Conservation (phyloP, 2,797 vertebrate species). For the Silurus aristotelis region DNA sequence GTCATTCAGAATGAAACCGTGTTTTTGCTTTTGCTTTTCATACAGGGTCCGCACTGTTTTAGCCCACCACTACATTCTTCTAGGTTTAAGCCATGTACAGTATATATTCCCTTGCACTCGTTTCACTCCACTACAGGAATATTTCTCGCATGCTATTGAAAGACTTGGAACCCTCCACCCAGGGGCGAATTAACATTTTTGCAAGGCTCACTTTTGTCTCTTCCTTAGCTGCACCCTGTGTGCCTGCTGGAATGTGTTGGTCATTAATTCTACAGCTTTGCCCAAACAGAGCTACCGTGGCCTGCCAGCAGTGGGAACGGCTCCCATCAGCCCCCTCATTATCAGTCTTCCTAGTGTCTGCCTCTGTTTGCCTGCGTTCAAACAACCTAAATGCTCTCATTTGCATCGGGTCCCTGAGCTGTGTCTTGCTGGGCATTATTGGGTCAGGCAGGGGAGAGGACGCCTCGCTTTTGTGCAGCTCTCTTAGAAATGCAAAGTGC, state of each 20-base stretch:
- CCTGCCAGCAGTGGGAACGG: constrained; percentile 65
- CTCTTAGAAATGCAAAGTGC: constrained; percentile 75
- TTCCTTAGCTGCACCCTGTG: constrained; percentile 59
- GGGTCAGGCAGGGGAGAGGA: constrained; percentile 65
- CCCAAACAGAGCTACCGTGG: constrained; percentile 61
- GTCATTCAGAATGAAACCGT: constrained; percentile 33
- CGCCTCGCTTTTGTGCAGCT: constrained; percentile 64
- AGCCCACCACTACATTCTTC: neutral
- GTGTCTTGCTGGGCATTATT: constrained; percentile 65
- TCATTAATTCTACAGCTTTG: constrained; percentile 62
- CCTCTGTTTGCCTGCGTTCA: constrained; percentile 56
- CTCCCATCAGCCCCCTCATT: constrained; percentile 69
- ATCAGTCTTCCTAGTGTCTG: constrained; percentile 58
- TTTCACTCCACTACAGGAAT: constrained; percentile 55
- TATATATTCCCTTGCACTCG: neutral
- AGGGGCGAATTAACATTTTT: constrained; percentile 75
- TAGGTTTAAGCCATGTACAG: neutral
- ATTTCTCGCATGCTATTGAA: constrained; percentile 63
- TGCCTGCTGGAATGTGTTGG: constrained; percentile 54
- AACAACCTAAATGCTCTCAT: constrained; percentile 70
- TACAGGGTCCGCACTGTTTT: neutral
- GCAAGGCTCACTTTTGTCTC: constrained; percentile 73
- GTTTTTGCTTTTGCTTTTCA: constrained; percentile 48
- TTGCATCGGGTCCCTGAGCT: constrained; percentile 69
- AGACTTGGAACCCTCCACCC: constrained; percentile 32